Evolutionary conservation across 2,113 vertebrate genomes (phyloP), one percentile per base, ranked within the genome.

Genomic region (Callorhinus ursinus): DNA sequence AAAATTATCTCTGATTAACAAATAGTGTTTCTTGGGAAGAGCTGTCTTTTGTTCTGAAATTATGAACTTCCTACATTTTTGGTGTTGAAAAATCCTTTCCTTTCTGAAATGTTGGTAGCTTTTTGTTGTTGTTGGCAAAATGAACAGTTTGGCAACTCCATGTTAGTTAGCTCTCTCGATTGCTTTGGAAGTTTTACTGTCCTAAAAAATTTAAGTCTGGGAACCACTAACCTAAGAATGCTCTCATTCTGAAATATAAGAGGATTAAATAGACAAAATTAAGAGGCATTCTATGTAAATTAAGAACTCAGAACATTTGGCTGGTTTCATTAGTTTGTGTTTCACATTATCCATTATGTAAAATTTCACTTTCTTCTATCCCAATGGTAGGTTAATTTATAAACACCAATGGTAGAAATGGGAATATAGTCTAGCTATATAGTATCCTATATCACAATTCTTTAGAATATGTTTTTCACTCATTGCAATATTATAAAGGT

Each of bases 81-180:
- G 63, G 93, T 96, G 76, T 94, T 96, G 94, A 98, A 96, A 96
- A 93, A 86, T 77, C 72, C 53, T 97, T 96, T 97, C 84, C 88
- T 88, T 92, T 91, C 82, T 93, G 88, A 88, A 96, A 94, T 95
- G 81, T 85, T 81, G 77, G 39, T 76, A 88, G 69, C 36, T 82
- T 92, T 98, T 74, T 98, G 82, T 98, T 97, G 67, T 63, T 96
- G 15, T 90, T 98, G 97, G 97, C 97, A 77, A 92, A 87, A 84
- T 88, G 31, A 83, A 72, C 2, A 65, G 28, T 81, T 95, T 98
- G 96, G 97, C 84, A 96, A 49, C n/a, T 92, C 55, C 42, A 76
- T 26, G 0, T 31, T 49, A 28, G 16, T 65, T 91, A 69, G 63
- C 51, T 63, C 67, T 95, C 31, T 71, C 31, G 19, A 36, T 49